Conservation (phyloP, 2,888 invertebrate species). For the Pheosia tremula region DNA sequence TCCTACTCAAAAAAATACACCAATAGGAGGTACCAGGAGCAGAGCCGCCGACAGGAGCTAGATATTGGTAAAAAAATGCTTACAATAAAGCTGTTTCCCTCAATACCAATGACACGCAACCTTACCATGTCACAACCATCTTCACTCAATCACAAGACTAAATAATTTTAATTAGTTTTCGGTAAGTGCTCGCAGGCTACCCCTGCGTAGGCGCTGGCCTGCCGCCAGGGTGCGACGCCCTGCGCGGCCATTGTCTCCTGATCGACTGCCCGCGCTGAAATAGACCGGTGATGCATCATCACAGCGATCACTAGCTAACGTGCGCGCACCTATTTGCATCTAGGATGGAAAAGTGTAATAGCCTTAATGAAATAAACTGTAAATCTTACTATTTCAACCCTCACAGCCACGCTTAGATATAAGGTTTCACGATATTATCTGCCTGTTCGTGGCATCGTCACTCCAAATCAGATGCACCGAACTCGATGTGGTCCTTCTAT, state of each 20-base stretch:
- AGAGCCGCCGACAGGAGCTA: no score
- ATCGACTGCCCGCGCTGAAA: conserved; percentile 42
- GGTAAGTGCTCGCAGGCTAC: conserved; percentile 31
- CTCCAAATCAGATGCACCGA: no score
- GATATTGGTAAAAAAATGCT: no score
- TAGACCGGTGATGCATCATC: conserved; percentile 35
- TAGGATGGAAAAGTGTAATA: neutral
- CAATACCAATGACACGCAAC: no score
- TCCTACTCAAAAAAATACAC: no score
- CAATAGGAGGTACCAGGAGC: no score
- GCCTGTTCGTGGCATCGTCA: no score
- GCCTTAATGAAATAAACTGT: neutral
- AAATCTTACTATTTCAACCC: no score
- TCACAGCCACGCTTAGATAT: no score
- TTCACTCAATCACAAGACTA: neutral
- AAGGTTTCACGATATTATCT: no score
- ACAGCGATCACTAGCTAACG: neutral
- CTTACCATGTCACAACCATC: neutral
- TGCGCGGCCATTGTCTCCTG: conserved; percentile 48
- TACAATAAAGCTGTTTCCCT: no score
- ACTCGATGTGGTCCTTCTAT: no score
- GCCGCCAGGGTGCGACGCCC: conserved; percentile 52
- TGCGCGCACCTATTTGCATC: neutral
- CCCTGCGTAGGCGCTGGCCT: conserved; percentile 48
- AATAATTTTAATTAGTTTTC: neutral